phyloP scores from a whole-genome alignment of 2,888 invertebrate genomes.

The Dilophus febrilis region DNA sequence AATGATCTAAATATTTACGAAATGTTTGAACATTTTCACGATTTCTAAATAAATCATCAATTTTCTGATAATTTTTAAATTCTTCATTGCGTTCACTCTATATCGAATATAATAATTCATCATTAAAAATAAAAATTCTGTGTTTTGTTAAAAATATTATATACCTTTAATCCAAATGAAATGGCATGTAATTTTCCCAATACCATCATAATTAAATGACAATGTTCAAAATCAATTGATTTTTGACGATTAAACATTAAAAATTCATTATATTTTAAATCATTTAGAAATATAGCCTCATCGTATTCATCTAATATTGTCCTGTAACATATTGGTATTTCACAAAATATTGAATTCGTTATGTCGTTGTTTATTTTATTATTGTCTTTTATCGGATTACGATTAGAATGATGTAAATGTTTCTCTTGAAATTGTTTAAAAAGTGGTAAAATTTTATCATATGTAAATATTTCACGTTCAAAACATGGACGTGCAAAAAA shows the following conservation, averaged over 20 bases:
- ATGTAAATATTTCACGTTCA: slow-evolving; percentile 19
- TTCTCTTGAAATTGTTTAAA: too few species aligned
- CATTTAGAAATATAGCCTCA: slow-evolving; percentile 33
- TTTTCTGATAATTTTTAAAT: slow-evolving; percentile 9
- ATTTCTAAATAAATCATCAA: slow-evolving; percentile 20
- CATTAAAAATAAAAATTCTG: background rate
- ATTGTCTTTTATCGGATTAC: too few species aligned
- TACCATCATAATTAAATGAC: slow-evolving; percentile 25
- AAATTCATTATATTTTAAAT: slow-evolving; percentile 27
- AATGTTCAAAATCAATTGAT: slow-evolving; percentile 24
- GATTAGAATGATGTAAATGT: too few species aligned
- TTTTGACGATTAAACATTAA: slow-evolving; percentile 29
- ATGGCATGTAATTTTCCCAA: slow-evolving; percentile 34
- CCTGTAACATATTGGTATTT: slow-evolving; percentile 16
- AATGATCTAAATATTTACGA: slow-evolving; percentile 16
- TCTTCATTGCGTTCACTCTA: background rate
- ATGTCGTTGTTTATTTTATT: too few species aligned
- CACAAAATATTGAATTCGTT: slow-evolving; percentile 15
- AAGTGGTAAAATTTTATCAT: slow-evolving; percentile 13
- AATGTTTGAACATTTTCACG: slow-evolving; percentile 15
- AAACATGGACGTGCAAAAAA: slow-evolving; percentile 22
- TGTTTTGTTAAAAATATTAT: slow-evolving; percentile 6
- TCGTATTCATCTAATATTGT: slow-evolving; percentile 20
- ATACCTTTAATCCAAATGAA: slow-evolving; percentile 25
- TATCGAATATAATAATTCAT: background rate